phyloP scores from a whole-genome alignment of 2,797 vertebrate genomes.

The Alca torda region DNA sequence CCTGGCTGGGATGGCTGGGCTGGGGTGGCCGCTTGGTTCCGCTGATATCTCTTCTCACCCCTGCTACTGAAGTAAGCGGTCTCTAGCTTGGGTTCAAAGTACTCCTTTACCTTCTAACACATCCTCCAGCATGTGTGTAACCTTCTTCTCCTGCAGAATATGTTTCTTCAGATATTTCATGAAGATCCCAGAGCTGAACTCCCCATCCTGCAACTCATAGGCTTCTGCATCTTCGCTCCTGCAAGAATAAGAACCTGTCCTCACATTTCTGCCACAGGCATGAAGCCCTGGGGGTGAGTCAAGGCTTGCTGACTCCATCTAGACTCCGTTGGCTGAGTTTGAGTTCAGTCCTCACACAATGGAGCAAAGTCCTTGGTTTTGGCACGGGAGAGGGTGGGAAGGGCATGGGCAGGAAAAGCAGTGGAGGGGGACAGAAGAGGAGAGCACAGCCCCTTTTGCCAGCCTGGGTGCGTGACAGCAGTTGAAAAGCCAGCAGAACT shows the following conservation, averaged over 20 bases:
- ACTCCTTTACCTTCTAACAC: slow-evolving; percentile 85
- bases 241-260: background rate
- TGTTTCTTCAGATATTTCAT: slow-evolving; percentile 90
- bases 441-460: background rate
- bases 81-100: background rate
- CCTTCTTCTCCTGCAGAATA: slow-evolving; percentile 83
- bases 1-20: background rate
- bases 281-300: background rate
- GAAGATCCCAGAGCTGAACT: slow-evolving; percentile 90
- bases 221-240: slow-evolving; percentile 90
- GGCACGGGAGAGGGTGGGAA: background rate
- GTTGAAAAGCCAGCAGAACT: background rate
- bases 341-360: background rate
- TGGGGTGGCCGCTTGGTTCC: rapidly evolving
- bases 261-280: background rate
- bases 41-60: background rate
- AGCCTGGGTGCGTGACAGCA: background rate
- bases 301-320: background rate
- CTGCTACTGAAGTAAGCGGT: background rate
- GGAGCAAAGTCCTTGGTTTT: background rate
- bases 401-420: background rate
- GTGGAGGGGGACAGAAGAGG: background rate
- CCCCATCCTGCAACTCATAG: slow-evolving; percentile 87
- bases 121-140: slow-evolving; percentile 86
- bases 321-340: background rate